Conservation (phyloP, 1,140 invertebrate genomes). For the Cyclina sinensis region DNA sequence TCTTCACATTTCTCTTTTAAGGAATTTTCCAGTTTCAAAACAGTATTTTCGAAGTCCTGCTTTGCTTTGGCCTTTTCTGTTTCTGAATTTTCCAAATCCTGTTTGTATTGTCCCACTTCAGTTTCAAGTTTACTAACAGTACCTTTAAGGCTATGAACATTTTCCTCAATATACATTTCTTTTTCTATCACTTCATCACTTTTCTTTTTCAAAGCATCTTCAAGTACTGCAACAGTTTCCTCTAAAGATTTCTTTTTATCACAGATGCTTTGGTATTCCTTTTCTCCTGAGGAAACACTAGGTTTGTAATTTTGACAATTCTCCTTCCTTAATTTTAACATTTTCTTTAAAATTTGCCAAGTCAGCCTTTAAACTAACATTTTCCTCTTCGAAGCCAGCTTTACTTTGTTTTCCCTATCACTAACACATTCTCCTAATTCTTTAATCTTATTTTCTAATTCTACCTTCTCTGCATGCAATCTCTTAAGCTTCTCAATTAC, state of each 20-base stretch:
- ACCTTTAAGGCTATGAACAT: not conserved
- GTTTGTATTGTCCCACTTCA: constrained; percentile 3
- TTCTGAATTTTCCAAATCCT: not conserved
- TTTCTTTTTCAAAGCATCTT: constrained; percentile 51
- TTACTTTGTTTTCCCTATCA: constrained; percentile 62
- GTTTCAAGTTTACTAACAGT: not conserved
- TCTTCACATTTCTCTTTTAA: constrained; percentile 54
- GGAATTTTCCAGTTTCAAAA: constrained; percentile 22
- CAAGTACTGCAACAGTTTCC: constrained; percentile 31
- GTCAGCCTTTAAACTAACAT: not conserved
- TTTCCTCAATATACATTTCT: constrained; percentile 25
- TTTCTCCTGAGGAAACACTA: constrained; percentile 24
- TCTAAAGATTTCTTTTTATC: constrained; percentile 54
- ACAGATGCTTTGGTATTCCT: constrained; percentile 30
- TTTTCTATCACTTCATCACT: constrained; percentile 28
- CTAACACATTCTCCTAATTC: constrained; percentile 26
- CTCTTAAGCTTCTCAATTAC: constrained; percentile 54
- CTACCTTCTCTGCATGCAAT: constrained; percentile 24
- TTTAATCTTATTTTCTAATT: constrained; percentile 15
- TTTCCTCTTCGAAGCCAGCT: constrained; percentile 27
- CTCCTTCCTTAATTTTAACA: not conserved
- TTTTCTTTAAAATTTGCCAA: constrained; percentile 46
- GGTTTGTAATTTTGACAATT: constrained; percentile 47
- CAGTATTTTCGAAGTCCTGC: constrained; percentile 14
- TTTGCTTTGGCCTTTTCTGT: constrained; percentile 44